Percentiles rank a stretch among this genome's conserved stretches.
Conservation (phyloP, 2,888 invertebrate genomes). For the Tineola bisselliella region DNA sequence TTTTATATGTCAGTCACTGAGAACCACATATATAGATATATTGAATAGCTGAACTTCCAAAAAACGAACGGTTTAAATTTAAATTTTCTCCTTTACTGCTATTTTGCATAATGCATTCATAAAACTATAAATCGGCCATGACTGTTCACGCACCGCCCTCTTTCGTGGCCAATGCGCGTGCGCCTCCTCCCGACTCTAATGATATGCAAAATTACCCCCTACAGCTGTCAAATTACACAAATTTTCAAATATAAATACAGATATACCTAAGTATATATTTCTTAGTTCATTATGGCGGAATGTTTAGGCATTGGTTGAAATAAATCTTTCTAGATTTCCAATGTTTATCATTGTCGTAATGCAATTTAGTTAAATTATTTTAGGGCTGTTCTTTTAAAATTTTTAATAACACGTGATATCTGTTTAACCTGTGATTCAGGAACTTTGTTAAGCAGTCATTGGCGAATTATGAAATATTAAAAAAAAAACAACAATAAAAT, state of each 20-base stretch:
- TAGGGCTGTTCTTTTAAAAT: too few species aligned
- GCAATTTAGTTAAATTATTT: background rate
- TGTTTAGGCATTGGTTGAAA: background rate
- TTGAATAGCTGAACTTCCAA: background rate
- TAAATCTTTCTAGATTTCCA: background rate
- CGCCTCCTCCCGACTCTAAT: slow-evolving; percentile 32
- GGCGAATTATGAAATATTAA: too few species aligned
- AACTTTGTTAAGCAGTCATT: too few species aligned
- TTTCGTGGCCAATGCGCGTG: slow-evolving; percentile 14
- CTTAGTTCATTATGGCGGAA: slow-evolving; percentile 4
- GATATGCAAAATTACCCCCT: slow-evolving; percentile 34
- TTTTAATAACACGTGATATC: too few species aligned
- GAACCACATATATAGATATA: background rate
- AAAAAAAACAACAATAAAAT: too few species aligned
- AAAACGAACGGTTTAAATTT: too few species aligned
- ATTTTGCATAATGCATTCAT: background rate
- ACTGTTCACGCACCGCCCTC: background rate
- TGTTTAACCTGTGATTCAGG: too few species aligned
- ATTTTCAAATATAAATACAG: background rate
- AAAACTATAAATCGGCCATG: background rate
- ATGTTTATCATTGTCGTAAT: background rate
- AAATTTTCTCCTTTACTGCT: background rate
- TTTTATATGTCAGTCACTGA: too few species aligned
- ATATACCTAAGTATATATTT: background rate
- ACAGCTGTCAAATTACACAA: slow-evolving; percentile 16